A percentile compares a stretch with the other conserved stretches of the same genome.
Conservation (phyloP, 2,888 invertebrate genomes). For the Dolichomitus sp. region DNA sequence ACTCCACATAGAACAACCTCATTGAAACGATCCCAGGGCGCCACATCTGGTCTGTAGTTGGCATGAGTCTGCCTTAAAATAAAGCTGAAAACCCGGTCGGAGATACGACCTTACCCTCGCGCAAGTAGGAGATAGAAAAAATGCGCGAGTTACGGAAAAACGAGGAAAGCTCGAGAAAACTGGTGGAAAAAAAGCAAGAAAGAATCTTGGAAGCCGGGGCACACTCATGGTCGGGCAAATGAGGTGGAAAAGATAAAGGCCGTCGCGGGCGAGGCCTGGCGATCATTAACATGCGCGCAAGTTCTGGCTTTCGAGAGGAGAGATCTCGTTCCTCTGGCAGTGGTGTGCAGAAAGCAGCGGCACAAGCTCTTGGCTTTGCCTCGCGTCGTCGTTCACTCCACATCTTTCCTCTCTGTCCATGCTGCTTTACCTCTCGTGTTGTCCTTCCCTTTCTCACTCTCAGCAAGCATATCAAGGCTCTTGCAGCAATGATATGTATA, state of each 20-base stretch:
- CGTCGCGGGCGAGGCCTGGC: conserved; percentile 72
- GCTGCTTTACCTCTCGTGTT: conserved; percentile 7
- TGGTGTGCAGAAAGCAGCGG: conserved; percentile 6
- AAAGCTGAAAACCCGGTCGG: not conserved
- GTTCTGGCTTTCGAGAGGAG: conserved; percentile 78
- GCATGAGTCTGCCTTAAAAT: not conserved
- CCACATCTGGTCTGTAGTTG: conserved; percentile 13
- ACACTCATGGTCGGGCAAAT: conserved; percentile 84
- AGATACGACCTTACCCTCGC: not conserved
- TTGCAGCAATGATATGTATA: not conserved
- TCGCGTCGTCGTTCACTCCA: conserved; percentile 15
- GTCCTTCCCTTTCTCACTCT: conserved; percentile 60
- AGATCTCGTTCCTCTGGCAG: conserved; percentile 40
- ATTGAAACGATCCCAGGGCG: conserved; percentile 49
- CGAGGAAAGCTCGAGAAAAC: conserved; percentile 53
- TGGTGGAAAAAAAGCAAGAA: conserved; percentile 26
- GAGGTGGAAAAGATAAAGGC: conserved; percentile 86
- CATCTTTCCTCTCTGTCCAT: conserved; percentile 29
- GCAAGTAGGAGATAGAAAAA: conserved; percentile 1
- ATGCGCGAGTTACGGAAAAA: conserved; percentile 21
- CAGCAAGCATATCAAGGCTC: conserved; percentile 31
- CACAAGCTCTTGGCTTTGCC: conserved; percentile 24
- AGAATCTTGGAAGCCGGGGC: conserved; percentile 71
- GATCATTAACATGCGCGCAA: conserved; percentile 85
- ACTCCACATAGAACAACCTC: conserved; percentile 23